Evolutionary conservation across 2,888 invertebrate genomes (phyloP).

Genomic region (Formica aserva): DNA sequence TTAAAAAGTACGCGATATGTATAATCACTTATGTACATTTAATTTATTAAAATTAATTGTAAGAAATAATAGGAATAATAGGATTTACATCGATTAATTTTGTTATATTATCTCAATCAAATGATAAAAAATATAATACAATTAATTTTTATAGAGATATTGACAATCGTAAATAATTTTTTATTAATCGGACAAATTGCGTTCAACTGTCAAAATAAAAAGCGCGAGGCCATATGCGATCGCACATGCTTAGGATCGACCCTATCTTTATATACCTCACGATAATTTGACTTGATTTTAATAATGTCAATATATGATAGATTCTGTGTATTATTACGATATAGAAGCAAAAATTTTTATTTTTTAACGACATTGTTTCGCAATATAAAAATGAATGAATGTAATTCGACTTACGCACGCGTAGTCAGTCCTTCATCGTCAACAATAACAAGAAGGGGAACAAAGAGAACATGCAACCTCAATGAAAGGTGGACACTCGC

Average conservation of each 20-base stretch:
- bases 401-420: slow-evolving; percentile 6
- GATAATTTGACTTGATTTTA: slow-evolving; percentile 5
- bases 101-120: too few relatives aligned
- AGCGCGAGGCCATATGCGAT: too few relatives aligned
- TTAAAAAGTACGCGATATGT: background rate
- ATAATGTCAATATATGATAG: background rate
- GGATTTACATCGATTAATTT: too few relatives aligned
- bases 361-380: background rate
- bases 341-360: background rate
- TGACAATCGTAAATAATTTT: too few relatives aligned
- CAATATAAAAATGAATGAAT: slow-evolving; percentile 6
- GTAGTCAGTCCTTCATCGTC: background rate
- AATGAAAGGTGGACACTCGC: slow-evolving; percentile 22
- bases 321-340: background rate
- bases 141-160: too few relatives aligned
- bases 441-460: background rate
- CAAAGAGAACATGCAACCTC: background rate
- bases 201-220: too few relatives aligned
- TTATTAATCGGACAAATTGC: too few relatives aligned
- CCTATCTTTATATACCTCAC: background rate
- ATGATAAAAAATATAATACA: too few relatives aligned
- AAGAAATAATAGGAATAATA: too few relatives aligned
- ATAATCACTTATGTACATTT: background rate
- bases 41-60: background rate
- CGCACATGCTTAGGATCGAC: too few relatives aligned